Evolutionary conservation across 92 coral and sea anemone genomes (phyloP).

Genomic region (Parazoanthus swiftii): DNA sequence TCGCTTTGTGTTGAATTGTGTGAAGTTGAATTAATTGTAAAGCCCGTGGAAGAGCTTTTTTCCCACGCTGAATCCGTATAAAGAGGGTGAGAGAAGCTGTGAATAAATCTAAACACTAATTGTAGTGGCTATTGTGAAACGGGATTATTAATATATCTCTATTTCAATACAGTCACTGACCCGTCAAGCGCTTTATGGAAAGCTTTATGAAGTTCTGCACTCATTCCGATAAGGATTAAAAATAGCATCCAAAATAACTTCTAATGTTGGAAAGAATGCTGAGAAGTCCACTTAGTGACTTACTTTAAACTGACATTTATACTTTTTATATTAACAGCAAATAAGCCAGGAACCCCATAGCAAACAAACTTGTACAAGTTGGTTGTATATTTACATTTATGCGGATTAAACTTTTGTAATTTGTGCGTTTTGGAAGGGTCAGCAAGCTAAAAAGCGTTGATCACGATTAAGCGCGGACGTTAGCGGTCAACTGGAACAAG

Average conservation of each 20-base stretch:
- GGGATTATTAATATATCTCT: conserved; percentile 6
- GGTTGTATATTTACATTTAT: conserved; percentile 4
- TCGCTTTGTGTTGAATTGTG: not conserved
- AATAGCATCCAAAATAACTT: not conserved
- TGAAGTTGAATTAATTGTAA: not conserved
- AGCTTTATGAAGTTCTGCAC: not conserved
- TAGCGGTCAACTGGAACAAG: not conserved
- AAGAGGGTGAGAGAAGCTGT: not conserved
- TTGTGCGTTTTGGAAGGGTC: not conserved
- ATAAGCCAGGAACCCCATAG: not conserved
- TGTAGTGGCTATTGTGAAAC: conserved; percentile 16
- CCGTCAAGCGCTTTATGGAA: not conserved
- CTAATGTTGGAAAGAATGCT: not conserved
- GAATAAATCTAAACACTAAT: conserved; percentile 31
- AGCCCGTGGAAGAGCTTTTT: not conserved
- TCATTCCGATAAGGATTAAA: not conserved
- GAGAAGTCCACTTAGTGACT: not conserved
- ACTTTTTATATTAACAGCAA: not conserved
- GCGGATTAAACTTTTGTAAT: not conserved
- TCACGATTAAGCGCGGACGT: conserved; percentile 5
- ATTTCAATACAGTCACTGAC: conserved; percentile 1
- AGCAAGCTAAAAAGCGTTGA: conserved; percentile 13
- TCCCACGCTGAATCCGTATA: conserved; percentile 34
- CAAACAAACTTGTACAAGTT: not conserved
- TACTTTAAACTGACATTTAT: not conserved